These are phyloP conservation scores for Euwallacea similis DNA, from an alignment of 1,140 invertebrate species.

Conservation along the genomic window DNA sequence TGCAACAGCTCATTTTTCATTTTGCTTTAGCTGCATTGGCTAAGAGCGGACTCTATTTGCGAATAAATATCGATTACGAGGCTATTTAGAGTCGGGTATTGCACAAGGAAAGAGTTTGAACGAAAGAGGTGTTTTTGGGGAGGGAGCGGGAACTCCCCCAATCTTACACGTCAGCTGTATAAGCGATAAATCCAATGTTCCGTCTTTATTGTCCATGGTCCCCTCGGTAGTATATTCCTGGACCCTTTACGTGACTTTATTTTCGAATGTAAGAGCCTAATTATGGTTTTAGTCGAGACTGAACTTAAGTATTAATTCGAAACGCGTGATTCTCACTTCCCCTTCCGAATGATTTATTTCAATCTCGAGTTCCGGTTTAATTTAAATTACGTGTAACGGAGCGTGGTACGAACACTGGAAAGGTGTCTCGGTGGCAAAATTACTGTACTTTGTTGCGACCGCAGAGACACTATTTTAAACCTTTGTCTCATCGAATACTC, in stretches of 20 bases:
- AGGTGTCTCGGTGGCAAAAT: slow-evolving; percentile 34
- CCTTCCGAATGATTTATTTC: slow-evolving; percentile 13
- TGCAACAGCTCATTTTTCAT: slow-evolving; percentile 13
- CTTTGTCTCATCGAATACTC: slow-evolving; percentile 18
- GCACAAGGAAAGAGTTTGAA: not conserved
- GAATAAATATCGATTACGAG: not conserved
- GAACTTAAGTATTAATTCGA: slow-evolving; percentile 11
- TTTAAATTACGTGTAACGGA: slow-evolving; percentile 32
- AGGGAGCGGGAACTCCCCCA: not conserved
- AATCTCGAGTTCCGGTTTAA: slow-evolving; percentile 18
- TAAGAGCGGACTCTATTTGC: not conserved
- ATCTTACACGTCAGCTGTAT: not conserved
- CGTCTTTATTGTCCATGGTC: slow-evolving; percentile 9
- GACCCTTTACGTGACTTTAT: slow-evolving; percentile 11
- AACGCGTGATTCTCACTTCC: slow-evolving; percentile 6
- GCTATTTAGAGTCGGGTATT: not conserved
- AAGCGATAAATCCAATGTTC: slow-evolving; percentile 8
- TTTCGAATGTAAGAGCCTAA: slow-evolving; percentile 3
- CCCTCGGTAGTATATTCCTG: not conserved
- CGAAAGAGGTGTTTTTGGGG: not conserved
- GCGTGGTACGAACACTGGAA: slow-evolving; percentile 17
- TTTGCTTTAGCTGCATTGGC: slow-evolving; percentile 8
- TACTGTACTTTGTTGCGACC: slow-evolving; percentile 28
- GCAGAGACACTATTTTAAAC: slow-evolving; percentile 16
- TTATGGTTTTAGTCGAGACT: not conserved